A percentile compares a stretch with the other conserved stretches of the same genome.
phyloP scores from a whole-genome alignment of 92 coral and sea anemone species.

The Umimayanthus chanpuru region DNA sequence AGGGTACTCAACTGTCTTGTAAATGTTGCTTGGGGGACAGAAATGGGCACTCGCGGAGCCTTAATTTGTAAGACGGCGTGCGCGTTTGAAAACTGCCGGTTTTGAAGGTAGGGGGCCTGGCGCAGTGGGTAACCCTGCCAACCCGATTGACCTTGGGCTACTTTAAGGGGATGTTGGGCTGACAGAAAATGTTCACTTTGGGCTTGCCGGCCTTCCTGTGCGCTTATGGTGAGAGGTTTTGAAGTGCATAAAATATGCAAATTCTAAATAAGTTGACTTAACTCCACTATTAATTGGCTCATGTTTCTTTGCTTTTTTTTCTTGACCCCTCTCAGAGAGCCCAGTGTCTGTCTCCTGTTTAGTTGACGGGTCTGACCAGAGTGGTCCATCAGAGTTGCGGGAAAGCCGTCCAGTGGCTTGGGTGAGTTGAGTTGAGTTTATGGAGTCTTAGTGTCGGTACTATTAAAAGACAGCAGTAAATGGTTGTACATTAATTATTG shows the following conservation, averaged over 20 bases:
- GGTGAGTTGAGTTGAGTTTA: conserved; percentile 10
- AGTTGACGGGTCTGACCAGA: neutral
- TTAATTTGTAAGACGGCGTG: conserved; percentile 17
- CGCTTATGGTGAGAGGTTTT: conserved; percentile 17
- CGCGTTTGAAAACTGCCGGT: conserved; percentile 18
- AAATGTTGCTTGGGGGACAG: too few relatives aligned
- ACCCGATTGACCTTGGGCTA: conserved; percentile 13
- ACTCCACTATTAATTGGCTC: conserved; percentile 1
- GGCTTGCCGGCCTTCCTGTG: conserved; percentile 17
- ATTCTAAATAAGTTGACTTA: too few relatives aligned
- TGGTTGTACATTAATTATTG: conserved; percentile 11
- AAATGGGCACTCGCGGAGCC: too few relatives aligned
- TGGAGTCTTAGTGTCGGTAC: conserved; percentile 10
- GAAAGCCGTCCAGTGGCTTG: conserved; percentile 3
- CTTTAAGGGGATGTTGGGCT: too few relatives aligned
- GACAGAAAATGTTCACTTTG: too few relatives aligned
- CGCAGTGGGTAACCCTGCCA: conserved; percentile 9
- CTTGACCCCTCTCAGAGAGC: neutral
- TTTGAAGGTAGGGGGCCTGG: conserved; percentile 15
- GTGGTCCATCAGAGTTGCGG: conserved; percentile 4
- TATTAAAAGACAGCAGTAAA: conserved; percentile 11
- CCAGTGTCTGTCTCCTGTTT: neutral
- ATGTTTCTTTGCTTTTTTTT: neutral
- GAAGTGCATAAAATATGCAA: too few relatives aligned
- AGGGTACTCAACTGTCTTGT: too few relatives aligned